Percentiles rank a stretch among this genome's conserved stretches.
Evolutionary conservation across 2,113 vertebrate genomes (phyloP).

Genomic region (Leptosomus discolor): DNA sequence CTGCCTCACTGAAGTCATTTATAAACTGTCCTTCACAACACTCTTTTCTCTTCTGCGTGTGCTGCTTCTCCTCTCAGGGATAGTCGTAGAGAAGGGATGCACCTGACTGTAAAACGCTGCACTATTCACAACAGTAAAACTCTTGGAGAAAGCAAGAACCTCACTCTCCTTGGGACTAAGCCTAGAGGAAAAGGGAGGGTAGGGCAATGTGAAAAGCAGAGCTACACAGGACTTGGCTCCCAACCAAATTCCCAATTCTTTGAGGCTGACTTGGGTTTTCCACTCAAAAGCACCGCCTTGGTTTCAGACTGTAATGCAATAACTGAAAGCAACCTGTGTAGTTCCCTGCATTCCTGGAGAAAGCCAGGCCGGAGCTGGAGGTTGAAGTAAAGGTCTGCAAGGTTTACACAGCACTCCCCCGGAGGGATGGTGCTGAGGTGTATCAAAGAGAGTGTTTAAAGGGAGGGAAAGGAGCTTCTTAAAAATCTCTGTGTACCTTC

Average conservation of each 20-base stretch:
- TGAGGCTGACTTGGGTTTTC: slow-evolving; percentile 56
- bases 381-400: not conserved
- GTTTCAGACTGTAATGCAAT: slow-evolving; percentile 12
- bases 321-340: slow-evolving; percentile 28
- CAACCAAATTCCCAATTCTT: slow-evolving; percentile 38
- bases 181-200: not conserved
- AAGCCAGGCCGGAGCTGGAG: not conserved
- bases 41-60: not conserved
- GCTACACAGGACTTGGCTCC: not conserved
- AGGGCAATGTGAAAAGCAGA: slow-evolving; percentile 7
- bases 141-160: not conserved
- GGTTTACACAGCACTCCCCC: not conserved
- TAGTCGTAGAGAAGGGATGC: not conserved
- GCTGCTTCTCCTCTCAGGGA: not conserved
- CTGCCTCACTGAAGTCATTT: slow-evolving; percentile 61
- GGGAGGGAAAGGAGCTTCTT: not conserved
- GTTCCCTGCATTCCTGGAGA: slow-evolving; percentile 27
- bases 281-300: not conserved
- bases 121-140: not conserved
- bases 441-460: slow-evolving; percentile 35
- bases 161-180: not conserved
- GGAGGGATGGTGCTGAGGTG: not conserved
- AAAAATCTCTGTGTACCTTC: not conserved
- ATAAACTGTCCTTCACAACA: slow-evolving; percentile 62
- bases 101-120: not conserved